Base-by-base conservation (phyloP, 1,140 invertebrate genomes). In the Cydia fagiglandana region DNA sequence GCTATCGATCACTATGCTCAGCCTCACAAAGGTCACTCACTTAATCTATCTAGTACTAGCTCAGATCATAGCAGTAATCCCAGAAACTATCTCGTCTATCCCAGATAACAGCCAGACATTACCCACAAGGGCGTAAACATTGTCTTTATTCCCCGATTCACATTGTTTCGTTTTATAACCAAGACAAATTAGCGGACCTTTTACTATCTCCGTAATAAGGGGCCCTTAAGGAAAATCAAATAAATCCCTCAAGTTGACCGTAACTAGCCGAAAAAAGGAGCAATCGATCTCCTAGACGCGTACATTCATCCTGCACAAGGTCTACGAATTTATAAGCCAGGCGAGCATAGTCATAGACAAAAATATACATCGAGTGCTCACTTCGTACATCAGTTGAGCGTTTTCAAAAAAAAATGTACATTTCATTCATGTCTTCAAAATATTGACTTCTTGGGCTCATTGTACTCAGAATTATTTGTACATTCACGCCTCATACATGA, bases 201-300 rank as follows among this genome's bases (percentile, higher is more conserved):
- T 61, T 70, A 41, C 66, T 70, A 45, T 70, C 66, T 70, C 66
- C 7, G n/a, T 70, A 70, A 70, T 70, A 70, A 70, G 30, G 34
- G 12, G 34, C 17, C 34, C 66, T 45, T 45, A 70, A 70, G 66
- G 66, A 70, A 70, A 70, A 70, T 70, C 66, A 70, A 70, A 70
- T 70, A 70, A 70, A 70, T 70, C 66, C 66, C n/a, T 70, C 66
- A 70, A 70, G 66, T 70, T 70, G 66, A 70, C 66, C 66, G 66
- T 70, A 70, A 70, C 30, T 70, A 41, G 66, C 66, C 66, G 66
- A 70, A 70, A 70, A 70, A 70, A 70, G 66, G 64, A 24, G 66
- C 66, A 2, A 70, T 70, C 66, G 66, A 70, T 70, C 66, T 70
- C 30, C 4, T 38, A 17, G 34, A 70, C 66, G n/a, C 66, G n/a